Percentiles rank a stretch among this genome's conserved stretches.
These are phyloP conservation scores for Alca torda DNA, from an alignment of 2,797 vertebrate species.

Conservation along the genomic window DNA sequence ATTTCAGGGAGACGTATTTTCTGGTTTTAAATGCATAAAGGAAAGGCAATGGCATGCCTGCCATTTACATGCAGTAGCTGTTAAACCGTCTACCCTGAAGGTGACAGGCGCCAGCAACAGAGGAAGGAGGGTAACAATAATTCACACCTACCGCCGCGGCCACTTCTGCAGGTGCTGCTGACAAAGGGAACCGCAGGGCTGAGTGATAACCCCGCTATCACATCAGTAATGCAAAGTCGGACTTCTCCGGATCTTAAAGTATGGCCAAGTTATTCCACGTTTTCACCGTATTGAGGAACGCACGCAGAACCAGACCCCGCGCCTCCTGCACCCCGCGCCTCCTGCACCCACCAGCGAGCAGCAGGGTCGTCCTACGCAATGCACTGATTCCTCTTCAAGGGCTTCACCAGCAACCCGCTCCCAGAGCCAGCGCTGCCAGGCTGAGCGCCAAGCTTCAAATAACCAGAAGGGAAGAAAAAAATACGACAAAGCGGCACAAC, in stretches of 20 bases:
- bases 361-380: rapidly evolving
- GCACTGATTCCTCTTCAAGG: neutral
- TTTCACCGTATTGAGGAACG: rapidly evolving
- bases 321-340: rapidly evolving
- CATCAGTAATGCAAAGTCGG: neutral
- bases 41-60: neutral
- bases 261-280: rapidly evolving
- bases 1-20: rapidly evolving
- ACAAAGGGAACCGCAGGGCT: neutral
- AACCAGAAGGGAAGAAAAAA: neutral
- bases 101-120: neutral
- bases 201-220: neutral
- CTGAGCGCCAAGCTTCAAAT: neutral
- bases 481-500: neutral
- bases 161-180: neutral
- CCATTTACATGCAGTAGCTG: neutral
- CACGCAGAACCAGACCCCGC: neutral
- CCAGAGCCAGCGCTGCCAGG: neutral
- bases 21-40: neutral
- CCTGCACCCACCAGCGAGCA: neutral
- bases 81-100: neutral
- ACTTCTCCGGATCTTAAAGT: neutral
- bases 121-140: rapidly evolving
- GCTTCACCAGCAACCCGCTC: neutral
- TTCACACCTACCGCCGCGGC: rapidly evolving